These are phyloP conservation scores for Amphipoea lucens DNA, from an alignment of 2,888 invertebrate species.

Conservation along the genomic window DNA sequence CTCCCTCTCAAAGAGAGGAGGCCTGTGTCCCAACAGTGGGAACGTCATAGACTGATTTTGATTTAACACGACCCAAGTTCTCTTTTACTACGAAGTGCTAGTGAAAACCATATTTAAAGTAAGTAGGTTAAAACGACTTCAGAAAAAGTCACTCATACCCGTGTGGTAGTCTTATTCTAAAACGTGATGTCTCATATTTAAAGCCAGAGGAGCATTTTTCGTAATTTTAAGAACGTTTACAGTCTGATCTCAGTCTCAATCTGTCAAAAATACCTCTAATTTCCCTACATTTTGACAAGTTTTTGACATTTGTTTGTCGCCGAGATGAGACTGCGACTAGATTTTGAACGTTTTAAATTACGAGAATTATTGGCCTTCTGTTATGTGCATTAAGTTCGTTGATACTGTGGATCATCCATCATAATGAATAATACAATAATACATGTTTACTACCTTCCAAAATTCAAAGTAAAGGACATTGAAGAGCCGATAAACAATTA, in stretches of 20 bases:
- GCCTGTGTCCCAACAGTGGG: not conserved
- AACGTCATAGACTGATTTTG: not conserved
- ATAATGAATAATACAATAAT: slow-evolving; percentile 23
- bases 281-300: too few species aligned
- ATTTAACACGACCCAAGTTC: not conserved
- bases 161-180: not conserved
- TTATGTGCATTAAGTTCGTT: not conserved
- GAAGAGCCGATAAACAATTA: slow-evolving; percentile 49
- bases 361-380: not conserved
- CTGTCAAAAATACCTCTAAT: too few species aligned
- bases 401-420: slow-evolving; percentile 9
- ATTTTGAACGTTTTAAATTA: too few species aligned
- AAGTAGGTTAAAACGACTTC: not conserved
- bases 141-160: too few species aligned
- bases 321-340: too few species aligned
- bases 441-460: slow-evolving; percentile 16
- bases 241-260: too few species aligned
- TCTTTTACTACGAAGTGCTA: not conserved
- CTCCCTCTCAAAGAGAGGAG: not conserved
- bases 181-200: not conserved
- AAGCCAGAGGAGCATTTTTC: not conserved
- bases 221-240: too few species aligned
- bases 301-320: too few species aligned
- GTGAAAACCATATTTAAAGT: not conserved
- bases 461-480: slow-evolving; percentile 28